Base-by-base conservation (phyloP, 2,113 vertebrate genomes). In the Hoplias malabaricus region DNA sequence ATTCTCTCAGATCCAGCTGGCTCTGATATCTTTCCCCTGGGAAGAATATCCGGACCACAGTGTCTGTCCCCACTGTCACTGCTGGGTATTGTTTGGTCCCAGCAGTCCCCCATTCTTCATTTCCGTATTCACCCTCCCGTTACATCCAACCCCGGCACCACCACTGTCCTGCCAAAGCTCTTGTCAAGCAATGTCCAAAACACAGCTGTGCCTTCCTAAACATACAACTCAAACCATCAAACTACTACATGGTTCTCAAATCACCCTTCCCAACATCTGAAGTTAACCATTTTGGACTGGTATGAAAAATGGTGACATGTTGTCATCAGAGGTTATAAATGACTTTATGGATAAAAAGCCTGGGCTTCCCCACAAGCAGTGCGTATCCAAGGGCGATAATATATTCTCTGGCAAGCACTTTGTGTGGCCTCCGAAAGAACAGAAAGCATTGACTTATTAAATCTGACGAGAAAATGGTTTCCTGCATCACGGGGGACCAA, bases 31-130 rank as follows among this genome's bases (percentile, higher is more conserved):
- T n/a, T n/a, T 19, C 42, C 57, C 65, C 62, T 73, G 73, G 53
- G 53, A 68, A 76, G 67, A 76, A 5, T 54, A 68, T 79, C 80
- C 80, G 78, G 85, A 84, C 46, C 80, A 74, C 75, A 82, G 66
- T 25, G 59, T 40, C 54, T 53, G 33, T 27, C 76, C 77, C 76
- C 70, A 27, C 67, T 31, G 76, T 76, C 66, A 65, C 40, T 43
- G 69, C 70, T 67, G 57, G 61, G 57, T 34, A 65, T 80, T 78
- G 65, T 83, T 36, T 48, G n/a, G 78, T 69, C 73, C 53, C 76
- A 80, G 78, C 65, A 63, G 80, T 78, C 54, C 61, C 27, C 71
- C 16, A 62, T 69, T 78, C 57, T 78, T 66, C 66, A 80, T 79
- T 84, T 84, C 80, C 80, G 43, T 69, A 67, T 68, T 61, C 71